Base-by-base conservation (phyloP, 2,113 vertebrate species). In the Cynopterus brachyotis region DNA sequence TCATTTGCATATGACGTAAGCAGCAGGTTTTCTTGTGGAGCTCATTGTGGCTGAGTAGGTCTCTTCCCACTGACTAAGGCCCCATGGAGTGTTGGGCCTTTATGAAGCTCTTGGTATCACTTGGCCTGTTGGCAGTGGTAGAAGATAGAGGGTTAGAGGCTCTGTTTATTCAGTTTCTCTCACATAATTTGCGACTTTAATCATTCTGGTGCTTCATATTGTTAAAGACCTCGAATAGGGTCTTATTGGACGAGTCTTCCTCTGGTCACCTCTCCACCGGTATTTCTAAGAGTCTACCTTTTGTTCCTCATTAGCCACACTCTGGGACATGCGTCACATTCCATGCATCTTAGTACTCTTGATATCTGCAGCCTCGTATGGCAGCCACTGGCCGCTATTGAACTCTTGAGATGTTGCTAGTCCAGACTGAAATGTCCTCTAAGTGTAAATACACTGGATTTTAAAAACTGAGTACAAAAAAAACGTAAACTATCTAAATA, bases 31-130 rank as follows among this genome's bases (percentile, higher is more conserved):
- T 59, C 40, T 79, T 66, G 20, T 13, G 0, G 64, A 28, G 80
- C 22, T 94, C 11, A 0, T 9, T 47, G 50, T 9, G 72, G 9
- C 50, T 6, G 35, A 5, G 4, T 64, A 53, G 17, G 10, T 78
- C 37, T 62, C 47, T 53, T 45, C 42, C 64, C 37, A 37, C 11
- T 9, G 32, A 26, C 40, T 20, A 3, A 40, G 55, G 19, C 30
- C 7, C 69, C 9, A 1, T 1, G 0, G 9, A 24, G 9, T 30
- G 16, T 42, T 79, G 5, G 6, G 22, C 40, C 47, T 84, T 22
- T 30, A 24, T 10, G 60, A 37, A n/a, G 40, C 24, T 75, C 32
- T 47, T 24, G 11, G 24, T 20, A 5, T 73, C 50, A 32, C 50
- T 37, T 62, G 57, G 47, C 40, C 50, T 47, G 1, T 67, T 69